These are phyloP conservation scores for Alectoris magna DNA, from an alignment of 2,797 vertebrate genomes.

Conservation along the genomic window DNA sequence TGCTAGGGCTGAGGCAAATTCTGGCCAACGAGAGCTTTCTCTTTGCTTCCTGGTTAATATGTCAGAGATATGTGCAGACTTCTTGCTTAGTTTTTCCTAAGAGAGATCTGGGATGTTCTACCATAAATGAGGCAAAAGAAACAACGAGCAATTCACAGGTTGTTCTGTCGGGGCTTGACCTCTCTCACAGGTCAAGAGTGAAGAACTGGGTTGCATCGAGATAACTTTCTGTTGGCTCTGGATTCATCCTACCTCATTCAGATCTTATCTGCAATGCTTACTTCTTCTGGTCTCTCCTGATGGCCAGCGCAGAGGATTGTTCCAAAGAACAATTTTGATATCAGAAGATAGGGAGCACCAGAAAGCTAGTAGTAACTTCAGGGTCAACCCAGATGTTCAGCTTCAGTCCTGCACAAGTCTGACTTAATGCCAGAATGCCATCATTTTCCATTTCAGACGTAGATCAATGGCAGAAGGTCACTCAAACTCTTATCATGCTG, in stretches of 20 bases:
- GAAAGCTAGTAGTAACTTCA: neutral
- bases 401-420: neutral
- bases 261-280: neutral
- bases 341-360: neutral
- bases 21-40: neutral
- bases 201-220: neutral
- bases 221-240: neutral
- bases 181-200: neutral
- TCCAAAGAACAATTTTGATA: neutral
- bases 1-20: neutral
- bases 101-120: neutral
- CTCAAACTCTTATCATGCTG: neutral
- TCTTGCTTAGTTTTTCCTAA: neutral
- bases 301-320: neutral
- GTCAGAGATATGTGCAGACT: neutral
- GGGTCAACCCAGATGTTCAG: neutral
- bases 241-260: neutral
- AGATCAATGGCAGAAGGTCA: fast-evolving
- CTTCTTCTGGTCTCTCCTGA: neutral
- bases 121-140: neutral
- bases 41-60: neutral
- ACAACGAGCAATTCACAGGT: neutral
- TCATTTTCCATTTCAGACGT: fast-evolving
- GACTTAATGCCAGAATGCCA: neutral
- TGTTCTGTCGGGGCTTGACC: neutral